These are phyloP conservation scores for Caradrina kadenii DNA, from an alignment of 2,888 invertebrate genomes.

Conservation along the genomic window DNA sequence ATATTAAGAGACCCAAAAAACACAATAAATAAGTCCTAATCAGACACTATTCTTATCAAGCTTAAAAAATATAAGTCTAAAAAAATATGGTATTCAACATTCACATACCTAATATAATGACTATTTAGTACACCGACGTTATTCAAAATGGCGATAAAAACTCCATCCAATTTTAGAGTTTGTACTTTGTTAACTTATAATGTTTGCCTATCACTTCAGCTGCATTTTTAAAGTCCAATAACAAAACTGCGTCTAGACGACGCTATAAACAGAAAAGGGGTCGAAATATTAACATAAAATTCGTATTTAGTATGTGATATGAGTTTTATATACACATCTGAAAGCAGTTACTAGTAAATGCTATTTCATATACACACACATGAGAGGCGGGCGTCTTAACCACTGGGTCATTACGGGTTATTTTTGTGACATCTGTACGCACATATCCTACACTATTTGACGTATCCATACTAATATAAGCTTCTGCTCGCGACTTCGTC, in stretches of 20 bases:
- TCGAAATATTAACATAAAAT: conserved; percentile 4
- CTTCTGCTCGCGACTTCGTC: no score
- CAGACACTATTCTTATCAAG: background rate
- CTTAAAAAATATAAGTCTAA: background rate
- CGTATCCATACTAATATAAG: no score
- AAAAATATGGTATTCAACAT: background rate
- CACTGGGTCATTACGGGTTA: no score
- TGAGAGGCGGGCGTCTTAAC: no score
- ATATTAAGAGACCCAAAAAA: no score
- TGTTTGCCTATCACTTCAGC: background rate
- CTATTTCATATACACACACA: no score
- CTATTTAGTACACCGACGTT: background rate
- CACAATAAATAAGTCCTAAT: no score
- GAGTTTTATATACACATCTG: conserved; percentile 1
- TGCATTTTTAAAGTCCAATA: conserved; percentile 14
- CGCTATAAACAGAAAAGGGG: background rate
- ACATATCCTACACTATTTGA: no score
- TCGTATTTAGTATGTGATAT: conserved; percentile 15
- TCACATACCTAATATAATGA: conserved; percentile 6
- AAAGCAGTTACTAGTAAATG: background rate
- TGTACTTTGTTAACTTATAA: background rate
- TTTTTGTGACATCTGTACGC: no score
- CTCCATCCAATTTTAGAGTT: conserved; percentile 1
- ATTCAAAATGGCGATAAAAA: background rate
- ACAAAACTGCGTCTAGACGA: conserved; percentile 25